These are phyloP conservation scores for Liposcelis brunnea DNA, from an alignment of 2,888 invertebrate genomes.

Conservation along the genomic window DNA sequence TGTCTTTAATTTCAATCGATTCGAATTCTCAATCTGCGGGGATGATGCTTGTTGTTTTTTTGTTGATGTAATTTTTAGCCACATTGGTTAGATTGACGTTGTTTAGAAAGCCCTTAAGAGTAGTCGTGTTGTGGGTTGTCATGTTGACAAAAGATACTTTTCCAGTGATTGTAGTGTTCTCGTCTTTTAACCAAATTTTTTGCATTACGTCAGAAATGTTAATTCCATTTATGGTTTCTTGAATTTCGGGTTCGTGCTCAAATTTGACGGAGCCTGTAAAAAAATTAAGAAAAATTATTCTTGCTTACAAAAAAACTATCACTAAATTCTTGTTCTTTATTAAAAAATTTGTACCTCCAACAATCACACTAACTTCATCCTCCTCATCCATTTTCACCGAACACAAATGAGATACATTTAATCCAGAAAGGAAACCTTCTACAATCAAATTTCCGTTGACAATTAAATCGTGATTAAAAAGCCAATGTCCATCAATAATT, in stretches of 20 bases:
- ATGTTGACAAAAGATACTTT: constrained; percentile 22
- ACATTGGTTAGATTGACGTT: constrained; percentile 25
- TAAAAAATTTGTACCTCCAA: constrained; percentile 14
- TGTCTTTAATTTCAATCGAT: constrained; percentile 24
- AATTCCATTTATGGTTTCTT: constrained; percentile 25
- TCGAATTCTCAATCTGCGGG: constrained; percentile 27
- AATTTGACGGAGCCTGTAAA: constrained; percentile 29
- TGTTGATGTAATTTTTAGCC: constrained; percentile 33
- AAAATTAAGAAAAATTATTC: constrained; percentile 17
- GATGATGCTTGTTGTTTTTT: constrained; percentile 30
- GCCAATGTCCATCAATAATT: constrained; percentile 20
- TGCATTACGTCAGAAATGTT: constrained; percentile 24
- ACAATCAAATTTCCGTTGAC: constrained; percentile 22
- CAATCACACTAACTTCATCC: not conserved
- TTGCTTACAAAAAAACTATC: constrained; percentile 19
- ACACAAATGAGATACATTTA: constrained; percentile 1
- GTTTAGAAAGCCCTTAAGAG: not conserved
- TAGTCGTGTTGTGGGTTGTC: constrained; percentile 22
- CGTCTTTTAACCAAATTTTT: constrained; percentile 32
- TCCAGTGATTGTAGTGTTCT: constrained; percentile 20
- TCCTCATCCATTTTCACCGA: not conserved
- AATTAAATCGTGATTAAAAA: constrained; percentile 21
- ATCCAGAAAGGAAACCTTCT: constrained; percentile 22
- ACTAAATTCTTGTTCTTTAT: constrained; percentile 21
- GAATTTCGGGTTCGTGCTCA: constrained; percentile 25